A percentile compares a stretch with the other conserved stretches of the same genome.
Conservation (phyloP, 2,888 invertebrate species). For the Apodemia duryi region DNA sequence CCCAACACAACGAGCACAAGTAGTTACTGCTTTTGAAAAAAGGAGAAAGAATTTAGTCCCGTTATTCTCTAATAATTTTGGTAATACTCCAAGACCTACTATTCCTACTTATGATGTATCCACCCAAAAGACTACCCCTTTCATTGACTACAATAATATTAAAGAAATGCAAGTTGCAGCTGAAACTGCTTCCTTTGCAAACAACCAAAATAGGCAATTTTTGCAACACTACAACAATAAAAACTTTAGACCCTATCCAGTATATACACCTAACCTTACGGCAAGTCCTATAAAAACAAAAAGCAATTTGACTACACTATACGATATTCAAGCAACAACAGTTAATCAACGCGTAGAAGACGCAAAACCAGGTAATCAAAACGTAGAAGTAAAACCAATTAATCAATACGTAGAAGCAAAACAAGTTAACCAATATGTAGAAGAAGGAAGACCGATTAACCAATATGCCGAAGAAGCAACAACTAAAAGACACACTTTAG, state of each 20-base stretch:
- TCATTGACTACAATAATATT: slow-evolving; percentile 61
- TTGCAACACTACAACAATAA: slow-evolving; percentile 63
- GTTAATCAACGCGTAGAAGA: slow-evolving; percentile 39
- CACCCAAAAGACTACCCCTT: slow-evolving; percentile 52
- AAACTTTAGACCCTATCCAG: slow-evolving; percentile 64
- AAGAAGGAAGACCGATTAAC: slow-evolving; percentile 36
- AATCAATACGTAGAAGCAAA: slow-evolving; percentile 8
- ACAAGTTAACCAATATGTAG: slow-evolving; percentile 6
- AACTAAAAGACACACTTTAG: slow-evolving; percentile 61
- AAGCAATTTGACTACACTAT: slow-evolving; percentile 63
- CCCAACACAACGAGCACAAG: slow-evolving; percentile 59
- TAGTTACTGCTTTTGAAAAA: slow-evolving; percentile 58
- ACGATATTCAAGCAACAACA: slow-evolving; percentile 59
- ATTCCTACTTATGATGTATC: slow-evolving; percentile 56
- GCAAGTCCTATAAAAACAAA: slow-evolving; percentile 49
- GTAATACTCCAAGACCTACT: slow-evolving; percentile 49
- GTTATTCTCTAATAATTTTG: slow-evolving; percentile 61
- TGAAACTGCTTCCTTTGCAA: slow-evolving; percentile 87
- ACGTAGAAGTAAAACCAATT: slow-evolving; percentile 44
- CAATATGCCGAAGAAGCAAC: slow-evolving; percentile 42
- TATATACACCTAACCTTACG: slow-evolving; percentile 58
- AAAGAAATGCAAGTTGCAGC: slow-evolving; percentile 85
- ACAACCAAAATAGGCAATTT: slow-evolving; percentile 68
- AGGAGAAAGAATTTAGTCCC: slow-evolving; percentile 63
- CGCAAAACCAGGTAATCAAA: slow-evolving; percentile 41